Base-by-base conservation (phyloP, 2,888 invertebrate species). In the Agriopis leucophaearia region DNA sequence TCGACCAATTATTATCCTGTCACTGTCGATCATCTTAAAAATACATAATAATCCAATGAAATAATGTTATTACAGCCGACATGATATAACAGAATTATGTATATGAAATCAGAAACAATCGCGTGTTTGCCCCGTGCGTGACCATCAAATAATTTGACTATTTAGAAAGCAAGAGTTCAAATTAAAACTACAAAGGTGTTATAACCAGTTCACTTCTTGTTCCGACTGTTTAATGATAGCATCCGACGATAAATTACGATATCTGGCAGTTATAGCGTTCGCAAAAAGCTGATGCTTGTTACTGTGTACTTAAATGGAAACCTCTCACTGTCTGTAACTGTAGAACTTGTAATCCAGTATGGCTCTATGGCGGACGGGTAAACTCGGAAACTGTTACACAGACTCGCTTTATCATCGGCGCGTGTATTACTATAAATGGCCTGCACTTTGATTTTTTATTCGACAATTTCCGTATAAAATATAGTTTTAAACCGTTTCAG, bases 171-270 rank as follows among this genome's bases (percentile, higher is more conserved):
- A 85, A 87, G 79, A 85, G 85, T 78, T 78, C 65, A 77, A 76
- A 78, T 77, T 78, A 79, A 85, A 82, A 85, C 78, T 79, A 78
- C 80, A 78, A 76, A 77, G 77, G 77, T 79, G 78, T 78, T 79
- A 81, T 80, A 82, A 82, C 79, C 78, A 84, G 82, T 82, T 85
- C 84, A 86, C 85, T 88, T 88, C 89, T 88, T 83, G 79, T 87
- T 88, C 86, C 83, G 78, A 79, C 78, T 78, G 74, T 81, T 76
- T 86, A 85, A 85, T 87, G 82, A 86, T 86, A 83, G 74, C 75
- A 79, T 82, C 82, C 81, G 74, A 73, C 77, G 79, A 84, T 85
- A 84, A 85, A 85, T 80, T 76, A 79, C 77, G 71, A 79, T 80
- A 78, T 83, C 75, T 75, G 77, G 69, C 74, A 61, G 59, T 45